Evolutionary conservation across 2,113 vertebrate species (phyloP).

Genomic region (Melanerpes formicivorus): DNA sequence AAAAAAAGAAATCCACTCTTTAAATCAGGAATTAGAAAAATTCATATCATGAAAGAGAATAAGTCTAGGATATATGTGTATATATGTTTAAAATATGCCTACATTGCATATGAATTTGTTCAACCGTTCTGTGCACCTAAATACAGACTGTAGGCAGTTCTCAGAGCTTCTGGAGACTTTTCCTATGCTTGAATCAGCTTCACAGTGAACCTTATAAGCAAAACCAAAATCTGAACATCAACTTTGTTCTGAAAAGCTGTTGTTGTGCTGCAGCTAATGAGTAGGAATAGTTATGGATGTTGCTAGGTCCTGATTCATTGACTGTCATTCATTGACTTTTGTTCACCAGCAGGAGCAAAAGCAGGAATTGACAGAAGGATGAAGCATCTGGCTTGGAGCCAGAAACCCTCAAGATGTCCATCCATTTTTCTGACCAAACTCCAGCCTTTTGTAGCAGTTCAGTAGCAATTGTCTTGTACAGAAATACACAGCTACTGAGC

Average conservation of each 20-base stretch:
- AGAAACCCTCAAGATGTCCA: slow-evolving; percentile 26
- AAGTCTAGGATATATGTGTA: neutral
- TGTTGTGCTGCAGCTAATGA: neutral
- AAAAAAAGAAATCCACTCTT: neutral
- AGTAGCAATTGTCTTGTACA: neutral
- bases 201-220: neutral
- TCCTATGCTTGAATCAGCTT: neutral
- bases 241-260: neutral
- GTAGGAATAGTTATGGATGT: neutral
- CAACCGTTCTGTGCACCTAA: neutral
- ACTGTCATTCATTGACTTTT: neutral
- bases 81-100: neutral
- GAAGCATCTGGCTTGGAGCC: slow-evolving; percentile 24
- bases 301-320: neutral
- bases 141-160: neutral
- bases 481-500: neutral
- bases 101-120: neutral
- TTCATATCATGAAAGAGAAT: neutral
- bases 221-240: neutral
- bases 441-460: neutral
- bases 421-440: slow-evolving; percentile 26
- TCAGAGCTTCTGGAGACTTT: neutral
- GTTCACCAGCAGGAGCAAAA: neutral
- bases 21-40: neutral
- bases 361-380: slow-evolving; percentile 41